Conservation (phyloP, 30 jellyfish, hydroid and myxozoan species). For the Pelagia noctiluca region DNA sequence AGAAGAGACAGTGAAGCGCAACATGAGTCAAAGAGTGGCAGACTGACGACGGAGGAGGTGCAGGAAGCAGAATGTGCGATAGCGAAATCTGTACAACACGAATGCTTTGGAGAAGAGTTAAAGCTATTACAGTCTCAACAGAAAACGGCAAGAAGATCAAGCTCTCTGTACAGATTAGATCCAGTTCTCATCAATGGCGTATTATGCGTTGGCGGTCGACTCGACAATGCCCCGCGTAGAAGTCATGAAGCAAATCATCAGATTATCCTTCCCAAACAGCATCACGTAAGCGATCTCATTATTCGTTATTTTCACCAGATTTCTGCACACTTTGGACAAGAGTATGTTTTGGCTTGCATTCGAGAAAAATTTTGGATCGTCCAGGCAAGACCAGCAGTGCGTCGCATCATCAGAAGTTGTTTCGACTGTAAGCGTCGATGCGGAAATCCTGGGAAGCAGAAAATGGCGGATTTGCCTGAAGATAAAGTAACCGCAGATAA, state of each 20-base stretch:
- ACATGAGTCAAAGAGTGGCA: constrained; percentile 1
- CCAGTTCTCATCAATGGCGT: too few relatives aligned
- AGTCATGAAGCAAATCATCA: too few relatives aligned
- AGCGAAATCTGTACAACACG: constrained; percentile 28
- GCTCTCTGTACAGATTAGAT: too few relatives aligned
- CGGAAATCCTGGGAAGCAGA: constrained; percentile 45
- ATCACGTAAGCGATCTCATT: too few relatives aligned
- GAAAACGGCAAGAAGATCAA: too few relatives aligned
- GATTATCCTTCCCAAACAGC: too few relatives aligned
- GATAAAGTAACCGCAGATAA: constrained; percentile 15
- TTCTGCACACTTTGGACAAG: constrained; percentile 3
- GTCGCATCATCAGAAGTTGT: constrained; percentile 16
- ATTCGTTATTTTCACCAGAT: too few relatives aligned
- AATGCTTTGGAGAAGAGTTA: constrained; percentile 15
- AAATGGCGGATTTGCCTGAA: constrained; percentile 60
- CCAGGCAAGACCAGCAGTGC: constrained; percentile 41
- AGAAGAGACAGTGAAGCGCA: neutral
- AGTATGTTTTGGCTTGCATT: neutral
- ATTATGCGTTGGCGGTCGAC: too few relatives aligned
- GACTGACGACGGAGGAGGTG: constrained; percentile 12
- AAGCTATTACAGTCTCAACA: neutral
- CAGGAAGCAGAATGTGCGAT: constrained; percentile 27
- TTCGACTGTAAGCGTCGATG: constrained; percentile 35
- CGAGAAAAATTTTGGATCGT: constrained; percentile 48
- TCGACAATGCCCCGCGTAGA: too few relatives aligned